These are phyloP conservation scores for Zaprionus taronus DNA, from an alignment of 1,140 invertebrate species.

Conservation along the genomic window DNA sequence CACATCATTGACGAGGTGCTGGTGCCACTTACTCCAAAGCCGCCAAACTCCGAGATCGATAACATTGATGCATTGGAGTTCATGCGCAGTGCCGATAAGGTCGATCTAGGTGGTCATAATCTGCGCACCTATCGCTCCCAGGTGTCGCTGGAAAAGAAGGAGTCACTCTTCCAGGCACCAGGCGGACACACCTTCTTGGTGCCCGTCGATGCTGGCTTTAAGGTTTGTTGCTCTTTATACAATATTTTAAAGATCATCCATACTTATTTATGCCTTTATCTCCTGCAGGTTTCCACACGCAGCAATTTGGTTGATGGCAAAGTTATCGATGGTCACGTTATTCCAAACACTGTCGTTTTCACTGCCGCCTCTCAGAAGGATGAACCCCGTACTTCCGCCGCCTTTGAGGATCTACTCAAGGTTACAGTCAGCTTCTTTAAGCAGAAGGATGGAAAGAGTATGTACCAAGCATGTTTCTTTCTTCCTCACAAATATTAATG, in stretches of 20 bases:
- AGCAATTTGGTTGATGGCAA: constrained; percentile 89
- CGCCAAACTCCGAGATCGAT: constrained; percentile 87
- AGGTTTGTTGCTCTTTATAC: constrained; percentile 86
- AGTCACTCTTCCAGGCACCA: constrained; percentile 90
- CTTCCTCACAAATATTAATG: not conserved
- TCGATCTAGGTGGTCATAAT: constrained; percentile 88
- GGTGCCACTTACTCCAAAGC: constrained; percentile 88
- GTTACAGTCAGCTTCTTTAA: constrained; percentile 91
- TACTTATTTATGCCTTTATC: constrained; percentile 5
- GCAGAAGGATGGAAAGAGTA: constrained; percentile 87
- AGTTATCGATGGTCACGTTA: constrained; percentile 96
- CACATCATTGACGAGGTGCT: constrained; percentile 93
- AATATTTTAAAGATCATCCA: not conserved
- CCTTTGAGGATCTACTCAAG: constrained; percentile 92
- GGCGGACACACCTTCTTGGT: constrained; percentile 95
- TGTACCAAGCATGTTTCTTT: constrained; percentile 51
- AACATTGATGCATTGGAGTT: constrained; percentile 92
- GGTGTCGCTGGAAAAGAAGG: constrained; percentile 89
- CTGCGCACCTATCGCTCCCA: constrained; percentile 90
- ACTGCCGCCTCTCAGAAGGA: constrained; percentile 90
- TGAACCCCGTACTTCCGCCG: constrained; percentile 90
- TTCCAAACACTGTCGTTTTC: constrained; percentile 94
- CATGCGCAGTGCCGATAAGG: constrained; percentile 89
- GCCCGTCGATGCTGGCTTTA: constrained; percentile 94
- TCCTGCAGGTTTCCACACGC: constrained; percentile 85